Evolutionary conservation across 2,113 vertebrate species (phyloP).

Genomic region (Cairina moschata): DNA sequence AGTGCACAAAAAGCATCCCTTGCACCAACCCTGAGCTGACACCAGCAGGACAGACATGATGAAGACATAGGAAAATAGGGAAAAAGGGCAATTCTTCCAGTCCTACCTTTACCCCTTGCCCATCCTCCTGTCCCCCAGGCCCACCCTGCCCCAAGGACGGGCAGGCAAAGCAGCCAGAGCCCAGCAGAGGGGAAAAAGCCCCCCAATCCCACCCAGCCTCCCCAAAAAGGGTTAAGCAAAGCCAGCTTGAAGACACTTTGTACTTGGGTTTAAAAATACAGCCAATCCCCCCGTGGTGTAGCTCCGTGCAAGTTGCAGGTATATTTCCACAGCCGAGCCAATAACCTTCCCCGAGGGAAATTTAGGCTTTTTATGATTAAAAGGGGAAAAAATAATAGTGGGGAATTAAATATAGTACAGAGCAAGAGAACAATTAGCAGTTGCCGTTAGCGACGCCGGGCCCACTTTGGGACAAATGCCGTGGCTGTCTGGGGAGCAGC

Average conservation of each 20-base stretch:
- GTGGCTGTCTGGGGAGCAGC: background rate
- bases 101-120: background rate
- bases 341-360: constrained; percentile 72
- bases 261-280: constrained; percentile 73
- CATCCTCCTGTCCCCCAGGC: fast-evolving
- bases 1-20: background rate
- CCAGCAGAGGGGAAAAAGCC: background rate
- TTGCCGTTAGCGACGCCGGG: constrained; percentile 22
- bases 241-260: constrained; percentile 38
- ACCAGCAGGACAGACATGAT: background rate
- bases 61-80: fast-evolving
- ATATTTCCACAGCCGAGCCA: constrained; percentile 66
- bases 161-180: background rate
- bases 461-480: background rate
- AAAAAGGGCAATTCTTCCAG: background rate
- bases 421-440: constrained; percentile 63
- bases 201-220: background rate
- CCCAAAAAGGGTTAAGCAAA: background rate
- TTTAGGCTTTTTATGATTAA: constrained; percentile 74
- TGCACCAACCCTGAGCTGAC: fast-evolving
- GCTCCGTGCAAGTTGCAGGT: constrained; percentile 48
- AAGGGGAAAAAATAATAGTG: constrained; percentile 72
- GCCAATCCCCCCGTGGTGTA: constrained; percentile 11
- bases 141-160: background rate
- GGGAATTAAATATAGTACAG: constrained; percentile 69